Base-by-base conservation (phyloP, 1,140 invertebrate genomes). In the Chironomus tepperi region DNA sequence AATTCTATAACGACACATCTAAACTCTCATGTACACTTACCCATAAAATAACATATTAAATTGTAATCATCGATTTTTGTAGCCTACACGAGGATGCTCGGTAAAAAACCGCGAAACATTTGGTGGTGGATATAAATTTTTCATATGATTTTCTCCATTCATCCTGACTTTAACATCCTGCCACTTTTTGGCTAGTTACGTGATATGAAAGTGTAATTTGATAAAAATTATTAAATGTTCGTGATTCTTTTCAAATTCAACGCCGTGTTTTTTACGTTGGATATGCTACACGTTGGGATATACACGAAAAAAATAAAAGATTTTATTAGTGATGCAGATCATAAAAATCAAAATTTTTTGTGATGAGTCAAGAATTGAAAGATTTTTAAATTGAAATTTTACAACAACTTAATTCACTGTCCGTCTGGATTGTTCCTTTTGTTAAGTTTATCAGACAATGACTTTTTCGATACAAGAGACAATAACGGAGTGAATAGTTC, bases 111-210 rank as follows among this genome's bases (percentile, higher is more conserved):
- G 47, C 47, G 47, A 57, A 57, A 57, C 47, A 57, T 57, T 57
- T 57, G 47, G 47, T 57, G 47, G 12, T 57, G 47, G n/a, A 57
- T 57, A 34, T 34, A 57, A 57, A 57, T 57, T 57, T 57, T 57
- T 57, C 47, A 57, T 57, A n/a, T 57, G 12, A 57, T n/a, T 57
- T 57, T 57, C n/a, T 57, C 47, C 47, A 12, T 57, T 15, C n/a
- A n/a, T 47, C 42, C 10, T 15, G 47, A 57, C 47, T 57, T 57
- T 57, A 57, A 57, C 47, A 57, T 57, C 47, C 47, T 57, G 47
- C 47, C 47, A 57, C 47, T 57, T 57, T 57, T 57, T 57, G 47
- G 47, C 47, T 57, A 57, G 47, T 57, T 57, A 57, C 47, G 47
- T 57, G 47, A 57, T 57, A n/a, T 12, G 47, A 57, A 57, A 12